These are phyloP conservation scores for Blastobasis lacticolella DNA, from an alignment of 2,888 invertebrate genomes.

Conservation along the genomic window DNA sequence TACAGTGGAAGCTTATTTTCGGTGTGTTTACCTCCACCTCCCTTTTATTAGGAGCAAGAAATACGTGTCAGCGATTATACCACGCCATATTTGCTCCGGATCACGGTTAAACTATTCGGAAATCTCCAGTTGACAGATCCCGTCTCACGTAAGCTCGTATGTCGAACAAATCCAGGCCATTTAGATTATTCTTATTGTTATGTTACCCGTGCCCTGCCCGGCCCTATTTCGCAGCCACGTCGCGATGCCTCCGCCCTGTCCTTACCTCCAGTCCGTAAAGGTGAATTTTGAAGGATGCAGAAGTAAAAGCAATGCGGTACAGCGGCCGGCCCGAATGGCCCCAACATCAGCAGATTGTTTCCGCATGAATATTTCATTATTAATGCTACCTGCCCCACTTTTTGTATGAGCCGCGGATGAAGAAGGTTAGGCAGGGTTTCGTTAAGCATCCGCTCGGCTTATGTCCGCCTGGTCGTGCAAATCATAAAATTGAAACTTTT, in stretches of 20 bases:
- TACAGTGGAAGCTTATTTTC: no score
- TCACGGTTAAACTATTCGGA: neutral
- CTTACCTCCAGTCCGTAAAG: conserved; percentile 14
- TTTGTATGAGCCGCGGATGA: conserved; percentile 11
- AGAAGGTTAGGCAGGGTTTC: neutral
- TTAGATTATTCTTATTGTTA: conserved; percentile 53
- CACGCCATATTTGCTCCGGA: neutral
- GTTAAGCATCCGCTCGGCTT: neutral
- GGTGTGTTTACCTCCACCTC: no score
- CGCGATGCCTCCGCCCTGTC: conserved; percentile 2
- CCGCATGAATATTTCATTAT: conserved; percentile 50
- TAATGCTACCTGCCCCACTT: conserved; percentile 26
- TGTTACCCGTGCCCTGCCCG: conserved; percentile 29
- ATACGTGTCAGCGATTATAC: neutral
- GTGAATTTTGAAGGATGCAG: conserved; percentile 14
- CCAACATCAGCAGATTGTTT: conserved; percentile 37
- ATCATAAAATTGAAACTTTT: neutral
- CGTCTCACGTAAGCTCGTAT: conserved; percentile 18
- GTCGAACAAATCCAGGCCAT: conserved; percentile 43
- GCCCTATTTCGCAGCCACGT: conserved; percentile 26
- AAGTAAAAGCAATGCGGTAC: conserved; percentile 4
- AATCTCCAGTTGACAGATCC: neutral
- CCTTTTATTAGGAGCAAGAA: no score
- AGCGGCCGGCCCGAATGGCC: conserved; percentile 15
- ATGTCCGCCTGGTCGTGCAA: neutral